Percentiles rank a stretch among this genome's conserved stretches.
phyloP scores from a whole-genome alignment of 2,113 vertebrate genomes.

The Hemicordylus capensis region DNA sequence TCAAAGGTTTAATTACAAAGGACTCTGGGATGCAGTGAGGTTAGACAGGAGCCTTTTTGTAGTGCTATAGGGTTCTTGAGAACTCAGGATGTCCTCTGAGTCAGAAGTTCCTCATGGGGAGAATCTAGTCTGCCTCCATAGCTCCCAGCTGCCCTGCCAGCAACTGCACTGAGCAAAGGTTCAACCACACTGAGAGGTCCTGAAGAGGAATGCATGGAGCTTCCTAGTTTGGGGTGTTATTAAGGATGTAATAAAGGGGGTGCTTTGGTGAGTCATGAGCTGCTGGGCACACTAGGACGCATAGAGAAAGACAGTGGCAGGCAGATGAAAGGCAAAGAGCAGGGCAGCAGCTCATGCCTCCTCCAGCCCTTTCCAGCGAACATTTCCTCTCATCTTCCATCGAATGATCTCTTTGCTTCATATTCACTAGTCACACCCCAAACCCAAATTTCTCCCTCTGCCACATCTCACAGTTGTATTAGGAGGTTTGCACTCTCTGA shows the following conservation, averaged over 20 bases:
- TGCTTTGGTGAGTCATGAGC: not conserved
- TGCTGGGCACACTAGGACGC: not conserved
- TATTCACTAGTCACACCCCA: not conserved
- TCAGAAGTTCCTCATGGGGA: not conserved
- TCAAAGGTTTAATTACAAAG: not conserved
- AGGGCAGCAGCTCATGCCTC: not conserved
- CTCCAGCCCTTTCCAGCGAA: not conserved
- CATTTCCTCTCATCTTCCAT: not conserved
- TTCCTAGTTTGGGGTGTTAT: not conserved
- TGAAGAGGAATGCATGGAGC: not conserved
- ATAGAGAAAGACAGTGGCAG: not conserved
- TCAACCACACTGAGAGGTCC: not conserved
- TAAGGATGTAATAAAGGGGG: not conserved
- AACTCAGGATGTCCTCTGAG: not conserved
- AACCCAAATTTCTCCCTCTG: not conserved
- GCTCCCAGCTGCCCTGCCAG: not conserved
- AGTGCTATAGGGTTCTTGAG: too few relatives aligned
- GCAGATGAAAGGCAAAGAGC: too few relatives aligned
- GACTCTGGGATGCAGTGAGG: not conserved
- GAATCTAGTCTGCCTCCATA: not conserved
- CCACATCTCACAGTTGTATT: not conserved
- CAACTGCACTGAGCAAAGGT: not conserved
- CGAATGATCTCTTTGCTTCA: not conserved
- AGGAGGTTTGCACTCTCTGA: not conserved
- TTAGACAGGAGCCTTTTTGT: not conserved